These are phyloP conservation scores for Lacerta viridis DNA, from an alignment of 2,797 vertebrate genomes.

Conservation along the genomic window DNA sequence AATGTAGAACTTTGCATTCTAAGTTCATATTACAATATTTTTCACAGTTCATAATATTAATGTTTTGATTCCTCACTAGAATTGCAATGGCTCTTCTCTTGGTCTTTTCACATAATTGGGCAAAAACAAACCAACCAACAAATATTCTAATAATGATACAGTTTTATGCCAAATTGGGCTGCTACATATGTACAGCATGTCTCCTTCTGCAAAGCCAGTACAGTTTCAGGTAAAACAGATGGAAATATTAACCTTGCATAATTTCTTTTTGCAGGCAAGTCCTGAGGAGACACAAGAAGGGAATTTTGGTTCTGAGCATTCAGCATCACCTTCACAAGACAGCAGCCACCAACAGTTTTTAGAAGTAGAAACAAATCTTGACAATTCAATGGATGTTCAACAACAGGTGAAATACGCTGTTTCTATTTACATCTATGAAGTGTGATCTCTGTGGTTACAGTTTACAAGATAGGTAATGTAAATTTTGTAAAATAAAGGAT, in stretches of 20 bases:
- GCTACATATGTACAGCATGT: neutral
- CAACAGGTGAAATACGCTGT: conserved; percentile 86
- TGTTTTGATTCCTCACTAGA: no score
- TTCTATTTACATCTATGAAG: conserved; percentile 42
- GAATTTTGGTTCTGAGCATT: conserved; percentile 92
- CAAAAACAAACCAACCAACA: no score
- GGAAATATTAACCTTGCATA: neutral
- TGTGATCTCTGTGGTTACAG: neutral
- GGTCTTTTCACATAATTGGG: no score
- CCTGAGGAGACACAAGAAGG: conserved; percentile 91
- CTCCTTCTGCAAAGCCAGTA: neutral
- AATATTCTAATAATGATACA: neutral
- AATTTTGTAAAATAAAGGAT: neutral
- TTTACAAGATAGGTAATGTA: neutral
- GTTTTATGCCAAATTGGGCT: neutral
- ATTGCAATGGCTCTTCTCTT: no score
- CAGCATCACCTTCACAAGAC: conserved; percentile 87
- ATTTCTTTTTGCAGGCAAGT: conserved; percentile 82
- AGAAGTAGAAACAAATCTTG: conserved; percentile 90
- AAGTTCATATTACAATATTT: neutral
- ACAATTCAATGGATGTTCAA: conserved; percentile 96
- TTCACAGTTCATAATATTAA: no score
- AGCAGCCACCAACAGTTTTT: conserved; percentile 90
- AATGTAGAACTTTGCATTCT: neutral
- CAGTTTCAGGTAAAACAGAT: neutral